A percentile compares a stretch with the other conserved stretches of the same genome.
Evolutionary conservation across 2,797 vertebrate genomes (phyloP).

Genomic region (Euphonia xanthogaster): DNA sequence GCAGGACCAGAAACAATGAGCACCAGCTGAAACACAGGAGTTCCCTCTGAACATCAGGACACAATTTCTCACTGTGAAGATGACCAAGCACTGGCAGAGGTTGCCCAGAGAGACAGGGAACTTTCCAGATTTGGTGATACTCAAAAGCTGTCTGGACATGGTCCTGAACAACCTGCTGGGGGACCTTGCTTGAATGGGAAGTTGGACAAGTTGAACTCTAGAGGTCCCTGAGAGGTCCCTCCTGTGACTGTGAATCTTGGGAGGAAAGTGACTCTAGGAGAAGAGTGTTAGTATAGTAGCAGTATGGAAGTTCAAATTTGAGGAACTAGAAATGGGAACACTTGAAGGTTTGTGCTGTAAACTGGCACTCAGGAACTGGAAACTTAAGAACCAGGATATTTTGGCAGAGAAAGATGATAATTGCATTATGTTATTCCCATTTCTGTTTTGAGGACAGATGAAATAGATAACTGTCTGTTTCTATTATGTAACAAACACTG

Average conservation of each 20-base stretch:
- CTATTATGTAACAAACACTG: neutral
- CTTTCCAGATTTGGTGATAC: neutral
- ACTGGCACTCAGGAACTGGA: neutral
- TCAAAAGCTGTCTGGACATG: neutral
- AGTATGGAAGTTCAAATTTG: neutral
- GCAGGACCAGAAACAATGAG: neutral
- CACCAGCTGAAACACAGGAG: neutral
- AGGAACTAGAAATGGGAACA: neutral
- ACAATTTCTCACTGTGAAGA: neutral
- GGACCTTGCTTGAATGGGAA: accelerated
- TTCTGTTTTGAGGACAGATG: neutral
- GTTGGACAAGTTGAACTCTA: neutral
- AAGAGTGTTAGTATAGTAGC: neutral
- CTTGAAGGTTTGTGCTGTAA: neutral
- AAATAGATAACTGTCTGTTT: neutral
- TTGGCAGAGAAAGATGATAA: neutral
- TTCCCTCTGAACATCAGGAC: neutral
- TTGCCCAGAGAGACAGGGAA: neutral
- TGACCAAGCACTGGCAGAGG: neutral
- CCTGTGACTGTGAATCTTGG: neutral
- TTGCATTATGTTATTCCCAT: neutral
- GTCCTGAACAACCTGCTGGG: neutral
- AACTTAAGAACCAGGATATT: neutral
- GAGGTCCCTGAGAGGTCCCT: neutral
- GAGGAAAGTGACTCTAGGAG: neutral